A percentile compares a stretch with the other conserved stretches of the same genome.
phyloP scores from a whole-genome alignment of 2,797 vertebrate genomes.

The Ibycter americanus region DNA sequence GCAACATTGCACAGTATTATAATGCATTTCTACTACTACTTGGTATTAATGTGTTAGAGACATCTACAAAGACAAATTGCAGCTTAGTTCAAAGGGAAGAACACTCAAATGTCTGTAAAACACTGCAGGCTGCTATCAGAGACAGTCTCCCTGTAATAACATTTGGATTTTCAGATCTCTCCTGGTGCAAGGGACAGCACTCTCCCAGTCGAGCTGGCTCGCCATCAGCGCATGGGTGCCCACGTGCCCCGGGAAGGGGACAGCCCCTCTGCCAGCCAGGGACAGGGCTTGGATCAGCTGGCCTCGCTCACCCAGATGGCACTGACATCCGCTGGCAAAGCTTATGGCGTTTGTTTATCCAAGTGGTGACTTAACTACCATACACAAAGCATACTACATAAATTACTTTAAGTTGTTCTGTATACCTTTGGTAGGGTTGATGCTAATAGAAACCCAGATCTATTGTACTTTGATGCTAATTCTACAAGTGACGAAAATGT shows the following conservation, averaged over 20 bases:
- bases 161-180: not conserved
- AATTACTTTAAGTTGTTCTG: not conserved
- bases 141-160: not conserved
- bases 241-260: not conserved
- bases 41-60: conserved; percentile 40
- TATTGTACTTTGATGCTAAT: not conserved
- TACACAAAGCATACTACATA: too few species aligned
- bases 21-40: conserved; percentile 22
- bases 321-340: accelerated
- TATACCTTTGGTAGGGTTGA: not conserved
- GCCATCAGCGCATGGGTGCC: accelerated
- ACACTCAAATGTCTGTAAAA: not conserved
- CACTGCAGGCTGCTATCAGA: not conserved
- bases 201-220: accelerated
- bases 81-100: conserved; percentile 40
- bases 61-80: conserved; percentile 43
- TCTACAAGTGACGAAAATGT: not conserved
- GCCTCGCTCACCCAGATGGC: accelerated
- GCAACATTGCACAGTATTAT: not conserved
- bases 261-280: not conserved
- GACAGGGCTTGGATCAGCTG: not conserved
- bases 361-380: not conserved
- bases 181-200: not conserved
- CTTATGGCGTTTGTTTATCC: accelerated
- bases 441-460: not conserved